Base-by-base conservation (phyloP, 1,140 invertebrate genomes). In the Drosophila dunni region DNA sequence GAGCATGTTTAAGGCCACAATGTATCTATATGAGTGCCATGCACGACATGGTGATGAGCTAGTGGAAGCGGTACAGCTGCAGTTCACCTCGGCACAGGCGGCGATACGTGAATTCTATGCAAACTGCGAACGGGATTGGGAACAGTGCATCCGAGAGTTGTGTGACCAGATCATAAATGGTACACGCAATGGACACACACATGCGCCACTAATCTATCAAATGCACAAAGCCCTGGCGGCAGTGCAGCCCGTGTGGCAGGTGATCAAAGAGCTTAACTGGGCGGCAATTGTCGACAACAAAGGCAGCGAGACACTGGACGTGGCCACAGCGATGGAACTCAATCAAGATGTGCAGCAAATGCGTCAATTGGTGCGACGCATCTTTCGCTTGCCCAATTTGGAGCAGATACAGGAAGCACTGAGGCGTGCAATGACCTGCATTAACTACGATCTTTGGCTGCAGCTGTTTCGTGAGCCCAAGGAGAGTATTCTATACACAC, bases 21-120 rank as follows among this genome's bases (percentile, higher is more conserved):
- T 89, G n/a, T 89, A 89, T 13, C 46, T 89, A 11, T 51, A 57
- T 15, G 84, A 89, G 38, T 90, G 85, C 6, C 44, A 81, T 40
- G 50, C 57, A 1, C 74, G 67, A 6, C 38, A 75, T 10, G 85
- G 85, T 0, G 75, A 66, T 8, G 15, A 63, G 1, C 70, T 88
- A 1, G 67, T 64, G 7, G 85, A 80, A n/a, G 46, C 69, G 3
- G 62, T 76, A 33, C 36, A 62, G 7, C 29, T 40, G 36, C 48
- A 63, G 8, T 61, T 40, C 20, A 38, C 8, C 7, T 38, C 60
- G 7, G 11, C 58, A 34, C 29, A 50, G 40, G 68, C 42, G 63
- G 61, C 15, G 7, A 50, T 7, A 13, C 50, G 15, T 33, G 17
- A 50, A 0, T 89, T 72, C 17, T 69, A 67, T 6, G 61, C 42